Evolutionary conservation across 1,140 invertebrate species (phyloP), one percentile per base, ranked within the genome.

Genomic region (Drosophila biarmipes): DNA sequence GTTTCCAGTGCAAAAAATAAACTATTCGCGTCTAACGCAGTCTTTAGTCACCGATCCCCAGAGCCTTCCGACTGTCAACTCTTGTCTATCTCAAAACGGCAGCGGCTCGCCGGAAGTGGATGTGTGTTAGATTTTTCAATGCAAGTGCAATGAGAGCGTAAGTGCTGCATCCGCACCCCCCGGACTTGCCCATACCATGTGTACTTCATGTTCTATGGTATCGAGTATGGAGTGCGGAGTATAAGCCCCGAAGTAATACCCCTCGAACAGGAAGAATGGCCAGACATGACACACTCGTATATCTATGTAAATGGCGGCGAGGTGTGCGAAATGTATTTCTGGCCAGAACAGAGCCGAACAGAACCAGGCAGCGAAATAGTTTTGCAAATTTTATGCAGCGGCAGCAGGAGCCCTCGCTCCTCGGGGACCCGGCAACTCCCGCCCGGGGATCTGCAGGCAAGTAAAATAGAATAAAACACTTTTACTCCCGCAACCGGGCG

Each of bases 131-230:
- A 68, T 64, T 78, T 78, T 61, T 54, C 73, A 53, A 73, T 84
- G 80, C 79, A 84, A 84, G 69, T 84, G 58, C 64, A 84, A 84
- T 78, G 80, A 74, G 74, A 59, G 55, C 51, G 63, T 64, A 56
- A 75, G 58, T 54, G 64, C 62, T 66, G 40, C 64, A 40, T 40
- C 6, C 40, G 12, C 29, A 15, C 40, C 37, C 24, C 34, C 38
- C 45, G 46, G 19, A 66, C 19, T 51, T 10, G 4, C 10, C 40
- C 1, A 42, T 24, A 24, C 24, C 3, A 1, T 24, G 3, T 19
- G 40, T 11, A 11, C 31, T 19, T 29, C 12, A 34, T 27, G 17
- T 11, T 4, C 4, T 10, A 15, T 48, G n/a, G 12, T 19, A 35
- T 46, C 24, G 27, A 48, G 14, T 19, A 21, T 34, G 29, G 15